Evolutionary conservation across 2,113 vertebrate genomes (phyloP).

Genomic region (Vicugna pacos): DNA sequence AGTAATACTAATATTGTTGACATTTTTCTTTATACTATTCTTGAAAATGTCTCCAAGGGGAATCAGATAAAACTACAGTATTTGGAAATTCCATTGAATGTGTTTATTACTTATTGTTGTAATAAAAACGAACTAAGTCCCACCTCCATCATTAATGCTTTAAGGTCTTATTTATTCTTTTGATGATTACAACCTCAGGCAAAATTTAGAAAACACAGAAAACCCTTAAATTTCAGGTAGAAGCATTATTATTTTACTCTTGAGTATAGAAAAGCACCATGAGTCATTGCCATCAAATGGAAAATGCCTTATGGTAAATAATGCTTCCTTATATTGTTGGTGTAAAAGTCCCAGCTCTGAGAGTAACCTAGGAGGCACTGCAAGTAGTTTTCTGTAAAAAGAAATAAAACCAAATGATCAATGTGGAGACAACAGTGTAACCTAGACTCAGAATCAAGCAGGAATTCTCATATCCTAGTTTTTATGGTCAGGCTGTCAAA

Average conservation of each 20-base stretch:
- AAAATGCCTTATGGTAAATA: constrained; percentile 69
- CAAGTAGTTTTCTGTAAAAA: constrained; percentile 56
- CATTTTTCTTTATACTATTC: neutral
- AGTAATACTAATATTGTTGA: neutral
- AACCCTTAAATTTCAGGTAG: constrained; percentile 54
- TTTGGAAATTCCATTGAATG: constrained; percentile 1
- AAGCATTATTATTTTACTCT: constrained; percentile 65
- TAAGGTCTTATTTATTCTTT: constrained; percentile 63
- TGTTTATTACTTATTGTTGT: constrained; percentile 24
- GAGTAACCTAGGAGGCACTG: constrained; percentile 45
- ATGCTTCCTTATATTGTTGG: constrained; percentile 62
- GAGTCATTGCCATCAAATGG: constrained; percentile 71
- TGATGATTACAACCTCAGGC: constrained; percentile 42
- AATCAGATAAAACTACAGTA: neutral
- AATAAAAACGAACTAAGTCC: constrained; percentile 49
- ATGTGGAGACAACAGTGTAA: constrained; percentile 34
- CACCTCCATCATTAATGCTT: constrained; percentile 27
- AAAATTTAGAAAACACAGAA: constrained; percentile 68
- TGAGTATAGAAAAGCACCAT: constrained; percentile 59
- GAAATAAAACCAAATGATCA: constrained; percentile 68
- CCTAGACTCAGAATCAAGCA: constrained; percentile 35
- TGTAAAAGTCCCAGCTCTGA: constrained; percentile 71
- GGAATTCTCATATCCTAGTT: constrained; percentile 34
- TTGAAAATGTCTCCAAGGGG: constrained; percentile 47
- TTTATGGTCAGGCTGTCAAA: neutral